Evolutionary conservation across 2,113 vertebrate genomes (phyloP), one percentile per base, ranked within the genome.

Genomic region (Mirza zaza): DNA sequence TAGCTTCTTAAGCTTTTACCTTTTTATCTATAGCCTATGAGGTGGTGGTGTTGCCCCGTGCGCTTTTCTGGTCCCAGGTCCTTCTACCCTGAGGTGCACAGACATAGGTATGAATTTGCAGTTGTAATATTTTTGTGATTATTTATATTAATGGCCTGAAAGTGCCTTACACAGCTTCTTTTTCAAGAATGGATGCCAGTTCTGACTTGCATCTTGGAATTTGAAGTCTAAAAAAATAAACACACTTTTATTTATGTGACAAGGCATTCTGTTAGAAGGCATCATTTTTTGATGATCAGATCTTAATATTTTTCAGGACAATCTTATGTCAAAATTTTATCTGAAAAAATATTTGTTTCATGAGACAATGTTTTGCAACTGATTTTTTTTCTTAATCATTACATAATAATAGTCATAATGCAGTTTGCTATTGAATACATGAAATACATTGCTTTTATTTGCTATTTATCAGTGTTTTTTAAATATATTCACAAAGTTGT

Each of bases 211-310:
- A 76, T 52, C 55, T 83, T 91, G 23, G 48, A 82, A 73, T 63
- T 45, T 57, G 23, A 95, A 68, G n/a, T 9, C 4, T 92, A 86
- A 36, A 92, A 32, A 94, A 82, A 39, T 12, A 84, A 65, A 32
- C 21, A 42, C 34, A n/a, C 9, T 67, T 70, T 18, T 5, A 9
- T 71, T 75, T 61, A 12, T 80, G 67, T 55, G 23, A 70, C 5
- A 76, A 86, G 52, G 0, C 25, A 71, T 63, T 82, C 50, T 75
- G 67, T 55, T 18, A 70, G 2, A 76, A 86, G 52, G 0, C 25
- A 71, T 63, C 77, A 81, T 13, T 13, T 79, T 39, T 61, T 84
- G 34, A 67, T 63, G 6, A 63, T 61, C 27, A 65, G 18, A 77
- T 65, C 18, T 90, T 84, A 48, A 39, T 73, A 82, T 59, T 52